phyloP scores from a whole-genome alignment of 2,888 invertebrate genomes.

The Pyrgus malvae region DNA sequence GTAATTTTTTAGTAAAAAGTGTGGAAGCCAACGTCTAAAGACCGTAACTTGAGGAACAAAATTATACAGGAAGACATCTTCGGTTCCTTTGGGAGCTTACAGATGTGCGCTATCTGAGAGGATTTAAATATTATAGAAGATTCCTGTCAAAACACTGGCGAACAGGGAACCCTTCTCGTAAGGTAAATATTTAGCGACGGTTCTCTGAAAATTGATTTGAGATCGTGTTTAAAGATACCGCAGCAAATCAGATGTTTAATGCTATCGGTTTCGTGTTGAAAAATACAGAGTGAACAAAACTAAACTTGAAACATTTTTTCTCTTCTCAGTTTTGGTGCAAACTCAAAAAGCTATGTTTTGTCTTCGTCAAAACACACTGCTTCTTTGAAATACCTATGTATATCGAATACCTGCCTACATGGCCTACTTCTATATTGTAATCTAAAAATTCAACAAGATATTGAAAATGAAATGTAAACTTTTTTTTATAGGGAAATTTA shows the following conservation, averaged over 20 bases:
- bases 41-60: not conserved
- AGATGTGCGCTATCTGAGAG: slow-evolving; percentile 28
- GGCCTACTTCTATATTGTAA: no score
- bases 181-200: slow-evolving; percentile 33
- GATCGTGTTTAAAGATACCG: slow-evolving; percentile 17
- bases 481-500: no score
- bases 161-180: slow-evolving; percentile 28
- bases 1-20: not conserved
- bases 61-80: not conserved
- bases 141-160: slow-evolving; percentile 31
- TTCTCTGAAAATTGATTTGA: slow-evolving; percentile 28
- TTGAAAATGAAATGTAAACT: no score
- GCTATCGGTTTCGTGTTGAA: no score
- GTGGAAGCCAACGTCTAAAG: not conserved
- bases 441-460: no score
- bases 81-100: slow-evolving; percentile 25
- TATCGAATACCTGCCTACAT: no score
- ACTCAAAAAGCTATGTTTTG: no score
- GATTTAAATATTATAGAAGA: slow-evolving; percentile 37
- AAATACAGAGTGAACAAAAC: no score
- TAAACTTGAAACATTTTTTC: no score
- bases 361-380: no score
- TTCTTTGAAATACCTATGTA: no score
- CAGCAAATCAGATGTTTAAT: not conserved
- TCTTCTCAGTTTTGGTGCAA: no score